Evolutionary conservation across 1,140 invertebrate species (phyloP).

Genomic region (Harlomillsia oculata): DNA sequence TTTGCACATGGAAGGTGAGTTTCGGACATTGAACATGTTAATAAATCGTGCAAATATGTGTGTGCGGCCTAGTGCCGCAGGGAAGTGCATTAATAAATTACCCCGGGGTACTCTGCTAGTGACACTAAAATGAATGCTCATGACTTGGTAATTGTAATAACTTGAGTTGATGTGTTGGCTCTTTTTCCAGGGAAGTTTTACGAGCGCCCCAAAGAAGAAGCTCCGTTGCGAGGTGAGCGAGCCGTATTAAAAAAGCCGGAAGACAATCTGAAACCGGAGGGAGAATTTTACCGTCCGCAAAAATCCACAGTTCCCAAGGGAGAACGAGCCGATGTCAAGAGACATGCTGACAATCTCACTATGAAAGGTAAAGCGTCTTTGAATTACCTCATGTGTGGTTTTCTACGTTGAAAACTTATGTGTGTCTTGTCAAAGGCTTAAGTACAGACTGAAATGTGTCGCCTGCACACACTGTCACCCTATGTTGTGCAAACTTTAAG

Average conservation of each 20-base stretch:
- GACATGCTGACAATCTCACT: conserved; percentile 51
- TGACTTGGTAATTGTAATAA: neutral
- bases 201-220: conserved; percentile 17
- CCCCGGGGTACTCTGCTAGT: too few relatives aligned
- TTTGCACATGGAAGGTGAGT: conserved; percentile 34
- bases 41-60: too few relatives aligned
- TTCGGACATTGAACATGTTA: too few relatives aligned
- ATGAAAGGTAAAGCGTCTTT: conserved; percentile 52
- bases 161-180: neutral
- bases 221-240: conserved; percentile 38
- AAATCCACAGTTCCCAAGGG: conserved; percentile 39
- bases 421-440: too few relatives aligned
- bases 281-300: conserved; percentile 13
- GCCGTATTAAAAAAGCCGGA: conserved; percentile 43
- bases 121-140: too few relatives aligned
- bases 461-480: too few relatives aligned
- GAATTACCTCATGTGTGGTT: too few relatives aligned
- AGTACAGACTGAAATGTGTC: too few relatives aligned
- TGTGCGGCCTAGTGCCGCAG: too few relatives aligned
- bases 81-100: too few relatives aligned
- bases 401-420: too few relatives aligned
- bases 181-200: conserved; percentile 10
- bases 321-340: conserved; percentile 37
- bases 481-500: too few relatives aligned
- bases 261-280: conserved; percentile 42